phyloP scores from a whole-genome alignment of 1,140 invertebrate genomes.

The Oncopodura yosiiana region DNA sequence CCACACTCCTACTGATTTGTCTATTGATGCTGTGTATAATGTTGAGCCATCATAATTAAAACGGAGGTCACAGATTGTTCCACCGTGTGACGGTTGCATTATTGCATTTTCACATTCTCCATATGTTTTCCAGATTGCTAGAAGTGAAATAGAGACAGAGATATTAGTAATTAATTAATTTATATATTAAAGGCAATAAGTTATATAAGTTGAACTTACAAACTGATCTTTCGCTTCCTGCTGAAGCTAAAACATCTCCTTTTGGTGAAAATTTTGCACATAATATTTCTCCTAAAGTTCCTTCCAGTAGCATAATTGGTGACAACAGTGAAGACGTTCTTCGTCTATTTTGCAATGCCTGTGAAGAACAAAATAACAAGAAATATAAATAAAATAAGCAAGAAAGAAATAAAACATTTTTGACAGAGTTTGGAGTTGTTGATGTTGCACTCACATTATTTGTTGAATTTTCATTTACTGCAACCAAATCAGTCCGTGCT shows the following conservation, averaged over 20 bases:
- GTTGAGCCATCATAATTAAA: conserved; percentile 87
- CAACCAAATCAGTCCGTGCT: no score
- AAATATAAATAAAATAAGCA: no score
- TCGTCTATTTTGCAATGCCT: conserved; percentile 4
- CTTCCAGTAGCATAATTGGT: conserved; percentile 93
- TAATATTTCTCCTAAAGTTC: conserved; percentile 95
- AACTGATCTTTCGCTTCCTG: conserved; percentile 93
- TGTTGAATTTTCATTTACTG: no score
- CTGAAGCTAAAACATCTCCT: conserved; percentile 82
- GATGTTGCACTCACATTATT: no score
- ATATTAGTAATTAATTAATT: background rate
- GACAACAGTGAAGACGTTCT: conserved; percentile 80
- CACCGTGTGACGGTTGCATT: conserved; percentile 79
- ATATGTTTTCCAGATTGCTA: conserved; percentile 78
- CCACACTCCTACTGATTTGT: conserved; percentile 91
- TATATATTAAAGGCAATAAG: background rate
- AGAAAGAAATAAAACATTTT: no score
- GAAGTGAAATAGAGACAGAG: conserved; percentile 49
- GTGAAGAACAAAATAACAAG: no score
- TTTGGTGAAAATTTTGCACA: conserved; percentile 90
- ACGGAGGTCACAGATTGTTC: conserved; percentile 91
- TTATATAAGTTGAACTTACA: conserved; percentile 54
- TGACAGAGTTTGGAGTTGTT: no score
- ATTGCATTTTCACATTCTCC: conserved; percentile 96
- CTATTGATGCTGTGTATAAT: conserved; percentile 86